phyloP scores from a whole-genome alignment of 2,797 vertebrate species.

The Danionella dracula region DNA sequence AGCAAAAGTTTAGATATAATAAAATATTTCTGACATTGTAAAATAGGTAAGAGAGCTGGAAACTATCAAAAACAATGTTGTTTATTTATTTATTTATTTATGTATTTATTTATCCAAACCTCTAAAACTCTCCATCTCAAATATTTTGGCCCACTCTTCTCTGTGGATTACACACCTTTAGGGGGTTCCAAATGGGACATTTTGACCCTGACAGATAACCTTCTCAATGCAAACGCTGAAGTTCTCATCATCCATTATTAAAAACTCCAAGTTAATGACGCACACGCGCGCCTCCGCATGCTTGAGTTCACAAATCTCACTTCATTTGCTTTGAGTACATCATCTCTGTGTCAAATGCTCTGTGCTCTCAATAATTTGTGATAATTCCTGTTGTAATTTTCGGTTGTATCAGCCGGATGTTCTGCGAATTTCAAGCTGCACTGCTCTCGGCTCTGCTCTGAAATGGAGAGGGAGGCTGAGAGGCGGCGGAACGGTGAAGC shows the following conservation, averaged over 20 bases:
- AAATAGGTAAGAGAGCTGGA: no score
- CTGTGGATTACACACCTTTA: no score
- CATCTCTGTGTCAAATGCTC: conserved; percentile 32
- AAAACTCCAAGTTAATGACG: conserved; percentile 35
- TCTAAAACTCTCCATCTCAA: no score
- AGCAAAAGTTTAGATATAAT: no score
- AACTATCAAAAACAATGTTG: no score
- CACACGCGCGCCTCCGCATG: conserved; percentile 22
- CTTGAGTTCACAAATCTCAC: conserved; percentile 38
- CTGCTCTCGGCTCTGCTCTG: conserved; percentile 33
- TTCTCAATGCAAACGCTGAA: not conserved
- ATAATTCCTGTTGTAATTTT: conserved; percentile 51
- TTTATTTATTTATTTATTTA: no score
- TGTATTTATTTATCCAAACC: no score
- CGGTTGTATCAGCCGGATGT: conserved; percentile 37
- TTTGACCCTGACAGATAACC: conserved; percentile 24
- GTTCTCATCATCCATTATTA: conserved; percentile 10
- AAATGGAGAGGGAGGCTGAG: conserved; percentile 41
- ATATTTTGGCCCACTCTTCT: no score
- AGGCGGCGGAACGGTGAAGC: conserved; percentile 43
- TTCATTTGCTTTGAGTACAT: conserved; percentile 36
- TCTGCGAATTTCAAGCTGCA: conserved; percentile 41
- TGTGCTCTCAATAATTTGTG: conserved; percentile 39
- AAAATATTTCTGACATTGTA: no score
- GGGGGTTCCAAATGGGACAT: no score